Evolutionary conservation across 2,797 vertebrate species (phyloP).

Genomic region (Acanthurus tractus): DNA sequence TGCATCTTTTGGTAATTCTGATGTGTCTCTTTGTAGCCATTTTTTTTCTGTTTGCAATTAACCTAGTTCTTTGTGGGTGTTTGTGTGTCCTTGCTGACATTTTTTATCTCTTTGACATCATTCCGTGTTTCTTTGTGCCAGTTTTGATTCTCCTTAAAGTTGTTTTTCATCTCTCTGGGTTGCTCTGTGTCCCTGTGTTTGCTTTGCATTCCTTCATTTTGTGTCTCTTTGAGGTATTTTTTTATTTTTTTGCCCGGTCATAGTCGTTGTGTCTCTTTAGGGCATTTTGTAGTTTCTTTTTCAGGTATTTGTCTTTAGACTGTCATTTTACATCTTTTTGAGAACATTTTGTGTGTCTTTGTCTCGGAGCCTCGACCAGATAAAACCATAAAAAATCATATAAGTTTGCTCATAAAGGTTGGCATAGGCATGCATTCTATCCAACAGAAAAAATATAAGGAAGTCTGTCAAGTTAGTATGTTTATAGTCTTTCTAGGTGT

Average conservation of each 20-base stretch:
- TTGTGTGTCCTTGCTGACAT: not conserved
- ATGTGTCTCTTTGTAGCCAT: not conserved
- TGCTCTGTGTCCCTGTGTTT: not conserved
- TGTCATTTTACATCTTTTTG: too few species aligned
- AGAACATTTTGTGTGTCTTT: too few species aligned
- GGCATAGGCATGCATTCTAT: conserved; percentile 36
- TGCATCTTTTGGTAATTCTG: not conserved
- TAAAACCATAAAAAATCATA: not conserved
- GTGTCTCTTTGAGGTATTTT: not conserved
- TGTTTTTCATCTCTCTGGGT: not conserved
- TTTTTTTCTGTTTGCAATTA: not conserved
- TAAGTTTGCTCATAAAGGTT: conserved; percentile 27
- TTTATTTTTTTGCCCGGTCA: too few species aligned
- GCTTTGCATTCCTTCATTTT: not conserved
- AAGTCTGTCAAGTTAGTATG: conserved; percentile 64
- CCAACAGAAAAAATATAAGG: conserved; percentile 48
- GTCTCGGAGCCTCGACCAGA: too few species aligned
- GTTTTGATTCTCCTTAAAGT: not conserved
- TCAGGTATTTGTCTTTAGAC: too few species aligned
- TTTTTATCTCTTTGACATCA: not conserved
- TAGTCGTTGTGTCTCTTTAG: too few species aligned
- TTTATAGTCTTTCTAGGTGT: conserved; percentile 66
- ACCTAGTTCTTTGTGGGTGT: not conserved
- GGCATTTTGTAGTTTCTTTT: too few species aligned
- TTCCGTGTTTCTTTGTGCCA: not conserved